Base-by-base conservation (phyloP, 2,888 invertebrate genomes). In the Salpingus planirostris region DNA sequence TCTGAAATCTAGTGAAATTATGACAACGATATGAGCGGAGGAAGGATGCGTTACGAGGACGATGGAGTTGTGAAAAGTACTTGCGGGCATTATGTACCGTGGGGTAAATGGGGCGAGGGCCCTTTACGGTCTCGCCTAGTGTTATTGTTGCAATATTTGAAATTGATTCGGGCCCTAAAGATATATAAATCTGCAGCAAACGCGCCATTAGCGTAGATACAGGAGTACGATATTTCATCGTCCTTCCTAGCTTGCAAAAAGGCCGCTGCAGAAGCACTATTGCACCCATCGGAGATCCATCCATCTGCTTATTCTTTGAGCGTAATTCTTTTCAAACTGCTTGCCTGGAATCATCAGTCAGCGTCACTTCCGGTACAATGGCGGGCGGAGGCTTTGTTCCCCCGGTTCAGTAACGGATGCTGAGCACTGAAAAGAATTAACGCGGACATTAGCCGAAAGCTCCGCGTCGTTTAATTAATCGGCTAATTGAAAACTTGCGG, bases 331-430 rank as follows among this genome's bases (percentile, higher is more conserved):
- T 62, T 59, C 52, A 56, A 57, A 54, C 53, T 47, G 51, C 47
- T 54, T 43, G 52, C 49, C 51, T 38, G 49, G 54, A 54, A 60
- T 58, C 61, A 64, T 64, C 62, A 62, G 62, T 64, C 62, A 63
- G 57, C 62, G 64, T 64, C 64, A 63, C 57, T 60, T 60, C 60
- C 56, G 59, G 55, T 55, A 62, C 62, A 62, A 62, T 62, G 57
- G 55, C 55, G 56, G 52, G 47, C 44, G 46, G 43, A 50, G 44
- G 55, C 53, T 58, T 60, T 60, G 60, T 61, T 55, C 58, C 53
- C 49, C 44, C 33, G 48, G 39, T 46, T 35, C 38, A 31, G 34
- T 35, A 42, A 45, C 47, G 47, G 49, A 45, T 47, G 50, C 49
- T 45, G 44, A 48, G 39, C 47, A 42, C 44, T 49, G 53, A 51